Conservation (phyloP, 2,113 vertebrate genomes). For the Gymnorhina tibicen region DNA sequence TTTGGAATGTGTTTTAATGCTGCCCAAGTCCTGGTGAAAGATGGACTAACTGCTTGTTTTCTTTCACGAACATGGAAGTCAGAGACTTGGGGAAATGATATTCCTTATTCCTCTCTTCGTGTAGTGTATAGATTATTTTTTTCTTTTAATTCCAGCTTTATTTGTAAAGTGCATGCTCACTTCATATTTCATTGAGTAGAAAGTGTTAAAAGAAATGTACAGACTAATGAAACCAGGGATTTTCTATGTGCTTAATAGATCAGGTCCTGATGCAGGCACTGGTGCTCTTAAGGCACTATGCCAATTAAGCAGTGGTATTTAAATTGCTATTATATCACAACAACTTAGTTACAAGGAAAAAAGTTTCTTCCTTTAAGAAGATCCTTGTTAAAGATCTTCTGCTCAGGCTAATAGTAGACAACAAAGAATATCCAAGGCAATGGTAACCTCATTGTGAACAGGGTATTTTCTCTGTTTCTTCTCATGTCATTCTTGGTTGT, state of each 20-base stretch:
- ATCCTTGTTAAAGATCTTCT: background rate
- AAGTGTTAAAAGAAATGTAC: background rate
- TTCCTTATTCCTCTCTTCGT: background rate
- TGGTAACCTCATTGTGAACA: too few species aligned
- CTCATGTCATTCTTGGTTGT: background rate
- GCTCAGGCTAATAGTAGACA: background rate
- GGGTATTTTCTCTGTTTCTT: background rate
- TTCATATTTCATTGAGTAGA: background rate
- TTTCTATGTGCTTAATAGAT: background rate
- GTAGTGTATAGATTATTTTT: accelerated
- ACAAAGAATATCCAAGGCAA: background rate
- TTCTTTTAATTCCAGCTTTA: background rate
- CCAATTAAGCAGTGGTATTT: background rate
- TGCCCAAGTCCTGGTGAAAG: background rate
- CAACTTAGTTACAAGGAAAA: background rate
- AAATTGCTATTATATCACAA: background rate
- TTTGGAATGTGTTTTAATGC: background rate
- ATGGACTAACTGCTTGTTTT: background rate
- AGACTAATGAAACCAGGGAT: background rate
- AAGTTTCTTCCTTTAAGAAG: background rate
- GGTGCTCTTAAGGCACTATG: background rate
- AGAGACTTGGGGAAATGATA: background rate
- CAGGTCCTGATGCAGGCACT: background rate
- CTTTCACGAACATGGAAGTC: background rate
- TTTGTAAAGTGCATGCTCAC: background rate